Evolutionary conservation across 2,797 vertebrate genomes (phyloP).

Genomic region (Danio tinwini): DNA sequence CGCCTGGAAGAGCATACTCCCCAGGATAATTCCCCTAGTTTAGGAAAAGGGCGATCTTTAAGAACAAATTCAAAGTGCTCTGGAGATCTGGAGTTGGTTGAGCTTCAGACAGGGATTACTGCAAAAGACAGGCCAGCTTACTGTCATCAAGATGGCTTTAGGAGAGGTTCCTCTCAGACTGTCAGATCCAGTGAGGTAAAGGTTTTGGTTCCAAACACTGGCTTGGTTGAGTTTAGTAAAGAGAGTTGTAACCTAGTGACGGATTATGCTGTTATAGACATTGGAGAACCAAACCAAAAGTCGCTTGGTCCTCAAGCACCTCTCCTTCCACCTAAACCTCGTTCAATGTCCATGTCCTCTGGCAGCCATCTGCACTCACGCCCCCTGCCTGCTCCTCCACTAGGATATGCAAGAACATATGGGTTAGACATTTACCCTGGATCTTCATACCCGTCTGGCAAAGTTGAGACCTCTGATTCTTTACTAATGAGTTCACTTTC

Average conservation of each 20-base stretch:
- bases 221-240: slow-evolving; percentile 78
- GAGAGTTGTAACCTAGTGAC: slow-evolving; percentile 78
- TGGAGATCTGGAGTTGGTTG: slow-evolving; percentile 81
- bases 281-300: slow-evolving; percentile 62
- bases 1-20: slow-evolving; percentile 90
- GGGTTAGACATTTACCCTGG: slow-evolving; percentile 75
- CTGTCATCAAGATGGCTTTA: slow-evolving; percentile 64
- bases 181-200: slow-evolving; percentile 79
- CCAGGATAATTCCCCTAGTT: slow-evolving; percentile 79
- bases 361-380: slow-evolving; percentile 77
- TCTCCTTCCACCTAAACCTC: slow-evolving; percentile 80
- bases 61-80: slow-evolving; percentile 64
- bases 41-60: slow-evolving; percentile 69
- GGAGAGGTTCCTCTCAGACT: slow-evolving; percentile 62
- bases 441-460: slow-evolving; percentile 66
- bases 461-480: slow-evolving; percentile 82
- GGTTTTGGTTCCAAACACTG: slow-evolving; percentile 77
- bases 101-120: slow-evolving; percentile 76
- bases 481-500: slow-evolving; percentile 78
- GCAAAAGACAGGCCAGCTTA: slow-evolving; percentile 76
- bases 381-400: slow-evolving; percentile 79
- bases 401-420: slow-evolving; percentile 70
- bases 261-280: slow-evolving; percentile 81
- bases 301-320: slow-evolving; percentile 70
- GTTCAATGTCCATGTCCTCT: slow-evolving; percentile 80